Evolutionary conservation across 2,113 vertebrate genomes (phyloP).

Genomic region (Diglossa brunneiventris): DNA sequence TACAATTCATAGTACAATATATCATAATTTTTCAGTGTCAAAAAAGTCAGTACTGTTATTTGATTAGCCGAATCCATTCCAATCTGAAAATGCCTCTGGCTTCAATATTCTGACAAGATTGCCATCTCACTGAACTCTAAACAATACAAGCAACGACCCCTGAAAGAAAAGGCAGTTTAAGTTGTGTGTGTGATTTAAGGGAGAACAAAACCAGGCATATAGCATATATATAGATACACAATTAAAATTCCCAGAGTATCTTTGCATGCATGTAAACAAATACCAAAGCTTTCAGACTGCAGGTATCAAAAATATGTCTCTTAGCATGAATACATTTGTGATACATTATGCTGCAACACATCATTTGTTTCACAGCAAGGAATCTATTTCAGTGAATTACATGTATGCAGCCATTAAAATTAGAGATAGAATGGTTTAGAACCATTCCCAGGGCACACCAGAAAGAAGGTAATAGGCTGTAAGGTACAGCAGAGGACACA

Average conservation of each 20-base stretch:
- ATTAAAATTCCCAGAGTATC: not conserved
- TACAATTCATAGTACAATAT: constrained; percentile 7
- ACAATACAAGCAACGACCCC: not conserved
- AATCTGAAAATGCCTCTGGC: constrained; percentile 21
- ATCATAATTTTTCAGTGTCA: constrained; percentile 52
- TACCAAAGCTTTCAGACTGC: not conserved
- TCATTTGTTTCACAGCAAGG: not conserved
- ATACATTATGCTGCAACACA: not conserved
- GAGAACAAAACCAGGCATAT: not conserved
- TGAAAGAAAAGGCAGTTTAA: not conserved
- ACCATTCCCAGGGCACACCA: not conserved
- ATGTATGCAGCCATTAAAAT: not conserved
- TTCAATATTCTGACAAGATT: constrained; percentile 24
- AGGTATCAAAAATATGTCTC: not conserved
- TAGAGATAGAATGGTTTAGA: not conserved
- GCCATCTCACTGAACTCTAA: not conserved
- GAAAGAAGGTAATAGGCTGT: not conserved
- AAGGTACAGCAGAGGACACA: not conserved
- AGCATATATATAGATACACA: not conserved
- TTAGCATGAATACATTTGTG: not conserved
- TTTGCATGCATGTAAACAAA: not conserved
- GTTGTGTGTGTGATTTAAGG: not conserved
- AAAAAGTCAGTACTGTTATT: constrained; percentile 8
- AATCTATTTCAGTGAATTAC: not conserved
- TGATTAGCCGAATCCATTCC: constrained; percentile 41